These are phyloP conservation scores for Neuroterus valhalla DNA, from an alignment of 1,140 invertebrate species.

Conservation along the genomic window DNA sequence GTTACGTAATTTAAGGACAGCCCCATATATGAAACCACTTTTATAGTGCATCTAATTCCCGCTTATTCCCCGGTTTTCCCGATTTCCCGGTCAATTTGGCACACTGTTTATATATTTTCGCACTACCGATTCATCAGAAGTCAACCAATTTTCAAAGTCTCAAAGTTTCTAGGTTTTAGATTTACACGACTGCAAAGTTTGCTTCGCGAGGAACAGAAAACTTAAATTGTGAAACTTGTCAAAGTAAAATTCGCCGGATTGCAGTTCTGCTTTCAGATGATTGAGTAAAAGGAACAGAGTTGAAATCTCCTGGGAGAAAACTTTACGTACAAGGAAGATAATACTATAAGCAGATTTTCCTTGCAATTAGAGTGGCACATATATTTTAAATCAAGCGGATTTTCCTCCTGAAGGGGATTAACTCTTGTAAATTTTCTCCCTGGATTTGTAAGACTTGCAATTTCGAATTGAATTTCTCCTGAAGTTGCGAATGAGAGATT, in stretches of 20 bases:
- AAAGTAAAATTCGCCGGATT: slow-evolving; percentile 8
- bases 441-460: no score
- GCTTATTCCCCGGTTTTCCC: no score
- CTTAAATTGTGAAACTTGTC: slow-evolving; percentile 9
- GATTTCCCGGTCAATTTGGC: no score
- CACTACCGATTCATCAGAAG: no score
- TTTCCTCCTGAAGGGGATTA: background rate
- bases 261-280: slow-evolving; percentile 3
- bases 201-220: background rate
- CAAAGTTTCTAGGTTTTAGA: background rate
- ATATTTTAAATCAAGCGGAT: slow-evolving; percentile 2
- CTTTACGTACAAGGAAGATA: slow-evolving; percentile 5
- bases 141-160: background rate
- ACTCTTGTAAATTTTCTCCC: no score
- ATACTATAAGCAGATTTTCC: slow-evolving; percentile 1
- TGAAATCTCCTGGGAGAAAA: slow-evolving; percentile 5
- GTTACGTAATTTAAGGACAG: no score
- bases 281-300: background rate
- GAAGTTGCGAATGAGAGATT: no score
- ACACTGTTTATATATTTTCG: no score
- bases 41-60: no score
- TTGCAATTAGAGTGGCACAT: slow-evolving; percentile 20
- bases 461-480: no score
- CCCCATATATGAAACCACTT: no score
- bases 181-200: background rate